These are phyloP conservation scores for Hepsetus odoe DNA, from an alignment of 2,113 vertebrate genomes.

Conservation along the genomic window DNA sequence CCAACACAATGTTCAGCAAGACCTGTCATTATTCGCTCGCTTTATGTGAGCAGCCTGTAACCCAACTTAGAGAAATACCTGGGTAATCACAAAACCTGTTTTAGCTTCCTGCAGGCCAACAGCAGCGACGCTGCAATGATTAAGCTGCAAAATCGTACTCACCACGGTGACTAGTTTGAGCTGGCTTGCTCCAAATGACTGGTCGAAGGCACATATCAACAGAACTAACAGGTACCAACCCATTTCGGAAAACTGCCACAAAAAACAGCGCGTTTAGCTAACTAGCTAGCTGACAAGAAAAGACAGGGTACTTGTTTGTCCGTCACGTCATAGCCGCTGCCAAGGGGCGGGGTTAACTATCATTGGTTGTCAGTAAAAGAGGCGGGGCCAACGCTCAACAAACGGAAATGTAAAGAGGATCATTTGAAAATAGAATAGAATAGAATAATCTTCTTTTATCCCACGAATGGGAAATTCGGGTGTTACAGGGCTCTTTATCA, in stretches of 20 bases:
- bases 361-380: not conserved
- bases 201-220: conserved; percentile 4
- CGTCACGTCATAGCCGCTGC: not conserved
- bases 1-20: too few relatives aligned
- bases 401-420: not conserved
- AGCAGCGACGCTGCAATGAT: not conserved
- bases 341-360: not conserved
- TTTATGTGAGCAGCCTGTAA: too few relatives aligned
- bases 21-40: too few relatives aligned
- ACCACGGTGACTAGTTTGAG: conserved; percentile 50
- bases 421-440: too few relatives aligned
- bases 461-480: too few relatives aligned
- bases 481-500: too few relatives aligned
- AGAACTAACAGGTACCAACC: conserved; percentile 4
- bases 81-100: not conserved
- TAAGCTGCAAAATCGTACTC: conserved; percentile 24
- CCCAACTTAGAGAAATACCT: too few relatives aligned
- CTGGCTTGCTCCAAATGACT: conserved; percentile 32
- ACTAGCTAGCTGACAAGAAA: not conserved
- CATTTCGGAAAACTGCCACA: conserved; percentile 18
- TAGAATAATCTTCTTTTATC: too few relatives aligned
- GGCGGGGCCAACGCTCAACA: not conserved
- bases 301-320: not conserved
- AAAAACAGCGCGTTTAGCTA: not conserved
- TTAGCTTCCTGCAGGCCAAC: not conserved